Base-by-base conservation (phyloP, 2,797 vertebrate species). In the Pipistrellus kuhlii region DNA sequence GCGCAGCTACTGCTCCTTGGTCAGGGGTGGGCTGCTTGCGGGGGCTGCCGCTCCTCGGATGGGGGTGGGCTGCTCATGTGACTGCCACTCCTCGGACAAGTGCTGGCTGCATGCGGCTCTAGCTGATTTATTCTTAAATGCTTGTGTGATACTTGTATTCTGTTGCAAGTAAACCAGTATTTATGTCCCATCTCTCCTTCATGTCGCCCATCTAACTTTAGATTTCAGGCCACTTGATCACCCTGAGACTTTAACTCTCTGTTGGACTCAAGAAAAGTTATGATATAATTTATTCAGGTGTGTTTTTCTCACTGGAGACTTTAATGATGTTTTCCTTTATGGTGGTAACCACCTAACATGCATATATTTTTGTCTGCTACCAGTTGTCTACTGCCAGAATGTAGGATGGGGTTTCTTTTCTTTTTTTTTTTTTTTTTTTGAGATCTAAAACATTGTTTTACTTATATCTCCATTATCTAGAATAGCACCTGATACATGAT, bases 321-420 rank as follows among this genome's bases (percentile, higher is more conserved):
- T 51, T 73, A 84, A 95, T 66, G 59, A 15, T 20, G n/a, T 41
- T 91, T 73, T 89, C 59, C 75, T 93, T 71, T 72, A 21, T 89
- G 55, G 72, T 4, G 38, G 6, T 83, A 84, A 90, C 32, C 59
- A 69, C 57, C 69, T 51, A 59, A 59, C 6, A 32, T 14, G 21
- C 44, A 20, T 55, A 38, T 62, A 62, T 73, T 71, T 92, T 66
- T n/a, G 23, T 93, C 48, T 72, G 27, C 64, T 59, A 59, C 55
- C 30, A 78, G 12, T 32, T 83, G 9, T 73, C 72, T 85, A 44
- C 53, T 64, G 27, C n/a, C 77, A 68, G 55, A 66, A 73, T 41
- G 1, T 27, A 85, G 21, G 18, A 30, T 23, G n/a, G 27, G 12
- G 11, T 59, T 62, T 55, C 8, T 68, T 23, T 46, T 66, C 8